Evolutionary conservation across 2,797 vertebrate species (phyloP), one percentile per base, ranked within the genome.

Genomic region (Sarcoramphus papa): DNA sequence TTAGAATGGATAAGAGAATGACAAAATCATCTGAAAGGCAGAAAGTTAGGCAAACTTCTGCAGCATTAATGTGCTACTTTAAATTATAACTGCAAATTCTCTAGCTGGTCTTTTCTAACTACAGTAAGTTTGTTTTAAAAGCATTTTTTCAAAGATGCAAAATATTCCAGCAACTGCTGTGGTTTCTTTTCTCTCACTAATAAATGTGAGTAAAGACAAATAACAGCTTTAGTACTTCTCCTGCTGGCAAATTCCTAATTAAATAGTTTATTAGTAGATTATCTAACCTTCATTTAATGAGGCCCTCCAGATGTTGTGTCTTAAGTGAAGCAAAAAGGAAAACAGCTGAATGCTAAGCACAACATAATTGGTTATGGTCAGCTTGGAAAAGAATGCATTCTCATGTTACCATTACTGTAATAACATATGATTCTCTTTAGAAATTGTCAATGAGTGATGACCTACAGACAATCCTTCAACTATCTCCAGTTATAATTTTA

Each of bases 211-310:
- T 83, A 86, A 88, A 92, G 85, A 91, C 43, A 87, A 92, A 89
- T 62, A 94, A 48, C 69, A 73, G n/a, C 64, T 88, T 92, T 95
- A 96, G 54, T 91, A 79, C 12, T 92, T 88, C 59, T 90, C 47
- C 25, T 60, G 13, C 53, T 80, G 92, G 79, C 54, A 1, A 89
- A 83, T 85, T 95, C 83, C 90, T 97, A 91, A 93, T 93, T 90
- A 93, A 88, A 88, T 88, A 88, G 73, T 81, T 92, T 93, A 90
- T 95, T 91, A 96, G 88, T 84, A 78, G 85, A 95, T 91, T 95
- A 91, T 78, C 48, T 74, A 70, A 78, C 78, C 37, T 90, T 92
- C 79, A 64, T 91, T 89, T 93, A 90, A 93, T 91, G 80, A 94
- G 76, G 35, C 79, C 85, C 93, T 97, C 90, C 95, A 96, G 97